Evolutionary conservation across 2,113 vertebrate genomes (phyloP), one percentile per base, ranked within the genome.

Genomic region (Corythaixoides concolor): DNA sequence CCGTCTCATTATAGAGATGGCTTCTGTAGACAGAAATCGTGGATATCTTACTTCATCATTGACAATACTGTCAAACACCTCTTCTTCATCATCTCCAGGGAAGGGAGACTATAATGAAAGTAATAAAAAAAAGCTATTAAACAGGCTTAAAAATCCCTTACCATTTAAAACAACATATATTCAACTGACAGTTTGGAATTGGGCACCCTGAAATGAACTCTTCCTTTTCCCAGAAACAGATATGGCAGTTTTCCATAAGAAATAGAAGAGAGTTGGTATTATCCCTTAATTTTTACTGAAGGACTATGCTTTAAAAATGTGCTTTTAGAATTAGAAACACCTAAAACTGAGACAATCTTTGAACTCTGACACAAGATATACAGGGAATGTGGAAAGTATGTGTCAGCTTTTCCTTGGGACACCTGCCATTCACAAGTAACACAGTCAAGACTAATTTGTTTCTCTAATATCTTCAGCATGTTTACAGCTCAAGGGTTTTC

Each of bases 11-110:
- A 99, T 99, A 90, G 99, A 99, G 97, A 99, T 99, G 82, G 99
- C 99, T 97, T 99, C 99, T 73, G 99, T 99, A 41, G 99, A 99
- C 82, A 99, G 98, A 95, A 99, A 99, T 35, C 99, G 98, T 90
- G 99, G 99, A 94, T 99, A 99, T 87, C 99, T 99, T 86, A 99
- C 99, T 98, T 99, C 99, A 97, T 99, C 99, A 50, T 99, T 99
- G 92, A 99, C 99, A 94, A 99, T 99, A 98, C 99, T 99, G 98
- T 99, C 99, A 96, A 99, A 99, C 91, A 99, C 99, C 88, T 99
- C 99, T 88, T 99, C 99, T 98, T 99, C 99, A 86, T 99, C 99
- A 87, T 99, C 99, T 59, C 99, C 99, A 77, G 99, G 99, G 94
- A 99, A 99, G 49, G 99, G 99, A 68, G 99, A 99, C 99, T 99